A percentile compares a stretch with the other conserved stretches of the same genome.
Conservation (phyloP, 2,113 vertebrate genomes). For the Hypocryptadius cinnamomeus region DNA sequence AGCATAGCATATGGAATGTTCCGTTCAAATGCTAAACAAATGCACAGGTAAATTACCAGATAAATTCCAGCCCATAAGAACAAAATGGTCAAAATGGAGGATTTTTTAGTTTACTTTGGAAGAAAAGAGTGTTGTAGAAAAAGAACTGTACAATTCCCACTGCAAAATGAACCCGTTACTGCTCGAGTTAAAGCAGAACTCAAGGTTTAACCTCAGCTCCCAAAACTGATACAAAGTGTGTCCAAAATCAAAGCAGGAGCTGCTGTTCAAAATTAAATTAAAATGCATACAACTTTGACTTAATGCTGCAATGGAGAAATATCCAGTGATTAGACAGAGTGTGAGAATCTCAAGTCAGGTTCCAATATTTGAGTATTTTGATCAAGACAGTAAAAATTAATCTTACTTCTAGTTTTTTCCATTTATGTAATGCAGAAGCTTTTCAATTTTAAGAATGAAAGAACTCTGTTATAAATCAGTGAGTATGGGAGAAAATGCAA, state of each 20-base stretch:
- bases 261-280: not conserved
- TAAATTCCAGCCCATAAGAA: not conserved
- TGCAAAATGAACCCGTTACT: not conserved
- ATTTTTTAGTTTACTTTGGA: not conserved
- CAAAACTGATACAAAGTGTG: not conserved
- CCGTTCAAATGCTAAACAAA: slow-evolving; percentile 19
- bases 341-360: not conserved
- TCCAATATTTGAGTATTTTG: not conserved
- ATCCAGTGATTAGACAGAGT: not conserved
- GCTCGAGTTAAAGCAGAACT: not conserved
- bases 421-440: not conserved
- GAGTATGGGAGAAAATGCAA: not conserved
- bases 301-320: not conserved
- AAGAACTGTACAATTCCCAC: not conserved
- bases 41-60: not conserved
- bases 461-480: not conserved
- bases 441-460: not conserved
- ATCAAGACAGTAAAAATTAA: not conserved
- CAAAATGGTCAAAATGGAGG: not conserved
- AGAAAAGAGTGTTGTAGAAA: not conserved
- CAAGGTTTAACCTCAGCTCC: not conserved
- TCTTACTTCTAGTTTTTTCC: not conserved
- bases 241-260: not conserved
- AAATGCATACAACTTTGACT: not conserved
- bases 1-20: not conserved